Evolutionary conservation across 2,113 vertebrate species (phyloP).

Genomic region (Myotis yumanensis): DNA sequence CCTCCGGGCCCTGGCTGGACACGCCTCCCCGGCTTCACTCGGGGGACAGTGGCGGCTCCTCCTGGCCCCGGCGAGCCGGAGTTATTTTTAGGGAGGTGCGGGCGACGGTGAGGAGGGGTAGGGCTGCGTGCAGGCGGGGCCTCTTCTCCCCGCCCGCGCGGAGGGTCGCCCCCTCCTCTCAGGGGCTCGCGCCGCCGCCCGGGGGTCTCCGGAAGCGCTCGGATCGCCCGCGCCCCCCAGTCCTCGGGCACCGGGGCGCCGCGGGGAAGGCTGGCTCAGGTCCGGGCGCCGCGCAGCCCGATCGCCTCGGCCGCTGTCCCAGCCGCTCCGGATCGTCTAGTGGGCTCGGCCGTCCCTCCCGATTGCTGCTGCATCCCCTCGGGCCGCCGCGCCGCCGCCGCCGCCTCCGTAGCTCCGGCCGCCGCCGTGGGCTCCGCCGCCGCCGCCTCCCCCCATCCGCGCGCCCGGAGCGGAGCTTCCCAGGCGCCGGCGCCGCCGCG

Average conservation of each 20-base stretch:
- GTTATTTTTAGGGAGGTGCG: constrained; percentile 73
- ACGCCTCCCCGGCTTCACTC: constrained; percentile 55
- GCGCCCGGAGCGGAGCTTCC: constrained; percentile 21
- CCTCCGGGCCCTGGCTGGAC: constrained; percentile 40
- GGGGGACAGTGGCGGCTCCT: constrained; percentile 29
- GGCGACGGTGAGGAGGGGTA: neutral
- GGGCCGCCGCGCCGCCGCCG: constrained; percentile 62
- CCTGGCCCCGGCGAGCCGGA: constrained; percentile 56
- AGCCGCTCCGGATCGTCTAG: constrained; percentile 50
- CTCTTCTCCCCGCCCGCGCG: neutral
- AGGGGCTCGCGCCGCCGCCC: neutral
- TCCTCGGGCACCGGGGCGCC: neutral
- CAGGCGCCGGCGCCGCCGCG: constrained; percentile 37
- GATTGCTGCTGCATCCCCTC: constrained; percentile 76
- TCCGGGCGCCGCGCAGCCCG: constrained; percentile 33
- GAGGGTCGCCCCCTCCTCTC: constrained; percentile 35
- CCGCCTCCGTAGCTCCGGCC: constrained; percentile 13
- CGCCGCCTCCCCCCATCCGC: constrained; percentile 69
- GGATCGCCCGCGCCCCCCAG: neutral
- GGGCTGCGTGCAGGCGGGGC: constrained; percentile 38
- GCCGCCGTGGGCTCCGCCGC: constrained; percentile 40
- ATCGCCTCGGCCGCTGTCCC: neutral
- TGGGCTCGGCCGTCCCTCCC: constrained; percentile 52
- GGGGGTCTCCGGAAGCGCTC: neutral
- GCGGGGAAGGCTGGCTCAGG: constrained; percentile 38